Evolutionary conservation across 2,888 invertebrate species (phyloP).

Genomic region (Chrysopilus asiliformis): DNA sequence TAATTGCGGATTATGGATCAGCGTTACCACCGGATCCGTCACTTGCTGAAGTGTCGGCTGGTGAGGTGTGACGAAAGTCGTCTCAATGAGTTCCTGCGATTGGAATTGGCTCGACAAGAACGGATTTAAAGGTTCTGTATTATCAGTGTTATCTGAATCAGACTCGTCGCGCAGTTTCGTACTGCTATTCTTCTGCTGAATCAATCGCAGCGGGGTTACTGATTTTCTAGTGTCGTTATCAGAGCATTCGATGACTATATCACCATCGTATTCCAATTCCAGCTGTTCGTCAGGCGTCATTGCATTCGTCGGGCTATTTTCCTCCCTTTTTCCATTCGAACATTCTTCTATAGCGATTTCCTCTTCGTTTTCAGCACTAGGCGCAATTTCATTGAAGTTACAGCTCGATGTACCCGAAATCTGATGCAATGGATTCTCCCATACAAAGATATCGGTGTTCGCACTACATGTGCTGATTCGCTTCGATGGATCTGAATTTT

Average conservation of each 20-base stretch:
- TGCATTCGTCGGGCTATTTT: constrained; percentile 20
- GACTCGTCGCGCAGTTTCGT: constrained; percentile 36
- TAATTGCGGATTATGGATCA: constrained; percentile 36
- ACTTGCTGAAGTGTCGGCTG: constrained; percentile 1
- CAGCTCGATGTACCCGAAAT: constrained; percentile 31
- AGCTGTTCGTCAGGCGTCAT: constrained; percentile 57
- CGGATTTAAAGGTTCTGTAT: constrained; percentile 10
- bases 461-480: constrained; percentile 25
- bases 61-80: constrained; percentile 1
- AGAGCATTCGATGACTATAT: constrained; percentile 35
- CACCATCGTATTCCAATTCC: constrained; percentile 52
- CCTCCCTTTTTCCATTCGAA: constrained; percentile 24
- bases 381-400: constrained; percentile 17
- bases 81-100: constrained; percentile 8
- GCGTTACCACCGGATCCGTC: not conserved
- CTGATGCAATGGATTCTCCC: constrained; percentile 65
- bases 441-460: constrained; percentile 58
- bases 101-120: constrained; percentile 7
- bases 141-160: constrained; percentile 35
- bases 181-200: constrained; percentile 24
- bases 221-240: constrained; percentile 50
- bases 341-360: constrained; percentile 7
- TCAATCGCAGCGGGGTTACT: constrained; percentile 51
- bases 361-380: constrained; percentile 7
- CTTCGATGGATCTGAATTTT: constrained; percentile 23